A percentile compares a stretch with the other conserved stretches of the same genome.
phyloP scores from a whole-genome alignment of 1,140 invertebrate species.

The Lucilia cuprina region DNA sequence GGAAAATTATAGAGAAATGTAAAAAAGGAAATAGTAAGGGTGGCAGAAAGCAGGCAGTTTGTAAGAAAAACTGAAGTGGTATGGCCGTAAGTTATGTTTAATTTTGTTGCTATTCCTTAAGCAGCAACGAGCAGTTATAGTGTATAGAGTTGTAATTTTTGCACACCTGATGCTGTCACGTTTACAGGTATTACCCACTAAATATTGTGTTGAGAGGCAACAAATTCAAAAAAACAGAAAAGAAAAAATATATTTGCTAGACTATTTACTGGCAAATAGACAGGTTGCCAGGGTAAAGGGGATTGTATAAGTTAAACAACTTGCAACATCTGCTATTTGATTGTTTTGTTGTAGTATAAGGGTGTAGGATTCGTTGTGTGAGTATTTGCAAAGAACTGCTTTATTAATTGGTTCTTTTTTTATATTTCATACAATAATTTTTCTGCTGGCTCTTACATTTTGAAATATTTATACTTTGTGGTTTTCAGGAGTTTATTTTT shows the following conservation, averaged over 20 bases:
- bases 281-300: too few species aligned
- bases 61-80: background rate
- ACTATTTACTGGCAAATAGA: too few species aligned
- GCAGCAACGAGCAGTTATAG: too few species aligned
- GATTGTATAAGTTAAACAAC: too few species aligned
- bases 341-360: too few species aligned
- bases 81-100: background rate
- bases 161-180: conserved; percentile 20
- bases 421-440: background rate
- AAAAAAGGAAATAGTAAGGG: too few species aligned
- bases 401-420: background rate
- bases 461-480: conserved; percentile 3
- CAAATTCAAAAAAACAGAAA: too few species aligned
- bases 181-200: conserved; percentile 13
- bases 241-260: too few species aligned
- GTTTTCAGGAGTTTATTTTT: background rate
- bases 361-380: too few species aligned
- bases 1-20: too few species aligned
- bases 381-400: background rate
- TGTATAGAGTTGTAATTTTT: background rate
- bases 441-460: background rate
- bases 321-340: too few species aligned
- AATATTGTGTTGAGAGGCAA: conserved; percentile 10
- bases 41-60: too few species aligned
- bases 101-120: background rate